These are phyloP conservation scores for Crotalus viridis DNA, from an alignment of 2,113 vertebrate genomes.

Conservation along the genomic window DNA sequence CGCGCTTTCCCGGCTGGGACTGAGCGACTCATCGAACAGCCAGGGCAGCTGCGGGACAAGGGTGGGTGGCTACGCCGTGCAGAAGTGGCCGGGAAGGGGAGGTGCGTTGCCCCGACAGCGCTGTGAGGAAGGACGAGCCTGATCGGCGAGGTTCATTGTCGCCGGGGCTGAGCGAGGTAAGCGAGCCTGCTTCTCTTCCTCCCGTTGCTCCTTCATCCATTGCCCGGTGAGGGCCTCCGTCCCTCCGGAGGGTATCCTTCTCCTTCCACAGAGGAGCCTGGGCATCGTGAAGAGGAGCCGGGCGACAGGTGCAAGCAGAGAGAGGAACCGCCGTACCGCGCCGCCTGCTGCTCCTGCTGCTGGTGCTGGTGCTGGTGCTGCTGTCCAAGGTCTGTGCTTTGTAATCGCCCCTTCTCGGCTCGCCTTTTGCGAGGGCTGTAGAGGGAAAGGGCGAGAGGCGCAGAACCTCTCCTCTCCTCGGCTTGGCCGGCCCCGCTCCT, in stretches of 20 bases:
- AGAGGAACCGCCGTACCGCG: background rate
- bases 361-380: background rate
- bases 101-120: background rate
- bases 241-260: background rate
- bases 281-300: background rate
- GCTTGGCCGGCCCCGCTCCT: background rate
- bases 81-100: background rate
- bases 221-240: background rate
- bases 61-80: background rate
- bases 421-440: background rate
- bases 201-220: too few species aligned
- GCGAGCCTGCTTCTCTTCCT: background rate
- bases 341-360: background rate
- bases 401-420: background rate
- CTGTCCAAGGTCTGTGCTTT: background rate
- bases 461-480: background rate
- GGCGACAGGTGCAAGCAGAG: slow-evolving; percentile 7
- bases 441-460: background rate
- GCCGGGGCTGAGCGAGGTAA: background rate
- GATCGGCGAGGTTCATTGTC: background rate
- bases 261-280: background rate
- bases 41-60: background rate
- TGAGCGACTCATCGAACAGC: background rate
- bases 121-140: background rate
- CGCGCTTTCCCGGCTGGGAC: background rate